A percentile compares a stretch with the other conserved stretches of the same genome.
phyloP scores from a whole-genome alignment of 2,797 vertebrate species.

The Phyllotis vaccarum region DNA sequence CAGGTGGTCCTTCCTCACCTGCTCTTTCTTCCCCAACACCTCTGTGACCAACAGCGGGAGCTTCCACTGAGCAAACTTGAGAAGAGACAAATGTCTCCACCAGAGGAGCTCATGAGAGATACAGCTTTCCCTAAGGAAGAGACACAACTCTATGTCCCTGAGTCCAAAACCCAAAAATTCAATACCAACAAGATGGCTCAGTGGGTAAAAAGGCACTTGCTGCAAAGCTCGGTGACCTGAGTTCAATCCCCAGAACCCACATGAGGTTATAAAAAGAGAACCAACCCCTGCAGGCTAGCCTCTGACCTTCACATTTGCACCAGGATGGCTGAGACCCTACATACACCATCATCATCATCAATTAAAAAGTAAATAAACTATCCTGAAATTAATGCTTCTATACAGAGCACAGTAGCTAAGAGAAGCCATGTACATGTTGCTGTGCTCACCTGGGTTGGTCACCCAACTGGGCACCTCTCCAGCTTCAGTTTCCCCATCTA shows the following conservation, averaged over 20 bases:
- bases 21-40: rapidly evolving
- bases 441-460: rapidly evolving
- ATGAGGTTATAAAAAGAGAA: background rate
- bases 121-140: background rate
- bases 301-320: background rate
- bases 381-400: background rate
- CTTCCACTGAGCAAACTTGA: background rate
- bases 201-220: background rate
- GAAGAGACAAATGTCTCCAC: background rate
- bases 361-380: background rate
- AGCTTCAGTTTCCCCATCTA: background rate
- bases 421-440: rapidly evolving
- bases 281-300: no score
- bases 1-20: rapidly evolving
- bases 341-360: background rate
- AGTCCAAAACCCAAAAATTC: background rate
- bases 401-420: rapidly evolving
- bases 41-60: background rate
- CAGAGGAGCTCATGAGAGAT: background rate
- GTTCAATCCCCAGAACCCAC: background rate
- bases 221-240: background rate
- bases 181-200: background rate
- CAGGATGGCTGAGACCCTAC: background rate
- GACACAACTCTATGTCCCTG: background rate
- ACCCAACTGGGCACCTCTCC: background rate